A percentile compares a stretch with the other conserved stretches of the same genome.
Conservation (phyloP, 2,888 invertebrate species). For the Thumatha senex region DNA sequence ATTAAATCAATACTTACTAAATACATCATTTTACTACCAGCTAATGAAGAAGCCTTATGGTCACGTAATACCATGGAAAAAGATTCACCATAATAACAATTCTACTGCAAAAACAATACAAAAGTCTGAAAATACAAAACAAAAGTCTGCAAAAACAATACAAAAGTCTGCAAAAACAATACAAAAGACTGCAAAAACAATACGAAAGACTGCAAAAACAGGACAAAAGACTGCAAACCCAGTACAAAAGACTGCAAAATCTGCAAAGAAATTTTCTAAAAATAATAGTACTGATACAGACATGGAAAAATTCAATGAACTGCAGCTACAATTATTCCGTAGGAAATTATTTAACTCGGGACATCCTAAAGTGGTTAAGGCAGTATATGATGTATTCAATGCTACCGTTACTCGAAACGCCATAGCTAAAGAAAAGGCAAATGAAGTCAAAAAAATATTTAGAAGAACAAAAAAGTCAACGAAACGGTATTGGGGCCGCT, state of each 20-base stretch:
- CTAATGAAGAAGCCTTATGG: conserved; percentile 38
- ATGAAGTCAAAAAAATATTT: background rate
- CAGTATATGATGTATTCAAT: background rate
- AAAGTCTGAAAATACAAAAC: background rate
- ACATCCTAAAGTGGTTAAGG: background rate
- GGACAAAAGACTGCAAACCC: background rate
- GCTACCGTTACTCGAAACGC: background rate
- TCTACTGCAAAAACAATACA: background rate
- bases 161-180: background rate
- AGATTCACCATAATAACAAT: conserved; percentile 23
- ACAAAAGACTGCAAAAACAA: background rate
- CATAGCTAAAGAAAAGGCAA: background rate
- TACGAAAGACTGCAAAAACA: background rate
- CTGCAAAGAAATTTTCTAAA: background rate
- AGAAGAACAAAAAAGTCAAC: conserved; percentile 2
- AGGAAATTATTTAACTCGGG: conserved; percentile 10
- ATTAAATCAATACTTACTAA: conserved; percentile 8
- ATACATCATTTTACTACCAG: conserved; percentile 22
- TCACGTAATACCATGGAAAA: conserved; percentile 64
- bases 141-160: background rate
- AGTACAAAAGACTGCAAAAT: background rate
- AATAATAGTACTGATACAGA: background rate
- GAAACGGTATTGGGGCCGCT: background rate
- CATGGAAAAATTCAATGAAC: conserved; percentile 30
- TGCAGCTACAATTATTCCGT: conserved; percentile 57